Conservation (phyloP, 2,888 invertebrate genomes). For the Dasysyrphus tricinctus region DNA sequence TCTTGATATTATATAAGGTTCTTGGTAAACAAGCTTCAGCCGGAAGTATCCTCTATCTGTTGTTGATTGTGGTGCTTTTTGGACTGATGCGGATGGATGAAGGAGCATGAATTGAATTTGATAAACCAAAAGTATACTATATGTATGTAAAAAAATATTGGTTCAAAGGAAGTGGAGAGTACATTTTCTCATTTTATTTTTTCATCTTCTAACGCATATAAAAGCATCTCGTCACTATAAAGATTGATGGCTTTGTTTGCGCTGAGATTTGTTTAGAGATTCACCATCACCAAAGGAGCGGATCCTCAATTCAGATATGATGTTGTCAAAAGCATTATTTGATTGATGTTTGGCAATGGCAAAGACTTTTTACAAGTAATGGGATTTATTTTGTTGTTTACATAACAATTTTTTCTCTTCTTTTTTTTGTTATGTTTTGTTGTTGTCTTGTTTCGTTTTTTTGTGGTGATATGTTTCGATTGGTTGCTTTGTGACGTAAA, state of each 20-base stretch:
- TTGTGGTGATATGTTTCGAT: conserved; percentile 29
- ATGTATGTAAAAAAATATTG: background rate
- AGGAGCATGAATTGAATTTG: conserved; percentile 46
- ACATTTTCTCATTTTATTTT: background rate
- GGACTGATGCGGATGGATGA: background rate
- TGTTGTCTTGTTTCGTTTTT: background rate
- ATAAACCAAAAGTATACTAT: conserved; percentile 48
- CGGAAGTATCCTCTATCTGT: conserved; percentile 20
- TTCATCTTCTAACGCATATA: conserved; percentile 3
- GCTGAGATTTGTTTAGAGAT: conserved; percentile 65
- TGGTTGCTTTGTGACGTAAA: conserved; percentile 25
- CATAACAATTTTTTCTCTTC: conserved; percentile 26
- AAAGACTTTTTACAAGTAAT: conserved; percentile 48
- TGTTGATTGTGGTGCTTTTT: background rate
- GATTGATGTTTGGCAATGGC: conserved; percentile 69
- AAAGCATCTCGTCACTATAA: conserved; percentile 48
- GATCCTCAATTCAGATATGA: conserved; percentile 43
- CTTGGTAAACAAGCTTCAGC: conserved; percentile 42
- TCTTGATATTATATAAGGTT: conserved; percentile 31
- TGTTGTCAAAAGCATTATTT: conserved; percentile 69
- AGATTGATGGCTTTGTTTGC: conserved; percentile 73
- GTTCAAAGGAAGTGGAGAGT: background rate
- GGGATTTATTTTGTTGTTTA: conserved; percentile 68
- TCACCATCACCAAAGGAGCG: conserved; percentile 20
- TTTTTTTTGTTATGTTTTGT: conserved; percentile 33